These are phyloP conservation scores for Coendou prehensilis DNA, from an alignment of 2,797 vertebrate genomes.

Conservation along the genomic window DNA sequence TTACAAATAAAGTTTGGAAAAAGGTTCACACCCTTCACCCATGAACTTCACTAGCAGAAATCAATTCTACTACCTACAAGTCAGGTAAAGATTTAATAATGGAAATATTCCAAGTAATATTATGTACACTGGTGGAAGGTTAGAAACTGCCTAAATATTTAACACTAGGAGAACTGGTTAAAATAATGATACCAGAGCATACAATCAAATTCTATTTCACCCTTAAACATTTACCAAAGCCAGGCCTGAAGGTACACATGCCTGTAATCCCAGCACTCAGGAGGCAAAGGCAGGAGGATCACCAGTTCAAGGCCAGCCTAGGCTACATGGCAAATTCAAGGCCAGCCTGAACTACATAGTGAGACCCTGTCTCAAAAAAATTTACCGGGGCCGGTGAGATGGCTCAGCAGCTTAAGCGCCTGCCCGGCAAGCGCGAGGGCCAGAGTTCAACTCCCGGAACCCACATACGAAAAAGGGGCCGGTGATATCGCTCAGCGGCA, in stretches of 20 bases:
- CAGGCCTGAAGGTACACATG: neutral
- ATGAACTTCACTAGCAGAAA: slow-evolving; percentile 37
- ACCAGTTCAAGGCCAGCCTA: neutral
- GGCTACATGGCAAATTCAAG: neutral
- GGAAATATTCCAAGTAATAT: neutral
- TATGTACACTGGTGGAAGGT: neutral
- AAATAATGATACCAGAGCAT: neutral
- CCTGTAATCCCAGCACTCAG: neutral
- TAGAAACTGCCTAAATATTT: slow-evolving; percentile 1
- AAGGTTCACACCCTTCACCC: neutral
- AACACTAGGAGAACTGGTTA: neutral
- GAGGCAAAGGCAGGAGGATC: neutral
- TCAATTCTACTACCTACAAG: neutral
- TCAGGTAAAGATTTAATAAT: slow-evolving; percentile 40
- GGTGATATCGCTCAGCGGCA: too few species aligned
- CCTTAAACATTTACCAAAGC: neutral
- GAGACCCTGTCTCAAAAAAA: neutral
- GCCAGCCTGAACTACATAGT: neutral
- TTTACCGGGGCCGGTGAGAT: neutral
- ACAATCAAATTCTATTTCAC: neutral
- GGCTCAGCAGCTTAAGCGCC: too few species aligned
- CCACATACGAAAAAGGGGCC: too few species aligned
- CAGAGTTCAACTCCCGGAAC: too few species aligned
- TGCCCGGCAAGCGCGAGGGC: too few species aligned
- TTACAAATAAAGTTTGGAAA: slow-evolving; percentile 28